A percentile compares a stretch with the other conserved stretches of the same genome.
Evolutionary conservation across 2,113 vertebrate species (phyloP).

Genomic region (Polyodon spathula): DNA sequence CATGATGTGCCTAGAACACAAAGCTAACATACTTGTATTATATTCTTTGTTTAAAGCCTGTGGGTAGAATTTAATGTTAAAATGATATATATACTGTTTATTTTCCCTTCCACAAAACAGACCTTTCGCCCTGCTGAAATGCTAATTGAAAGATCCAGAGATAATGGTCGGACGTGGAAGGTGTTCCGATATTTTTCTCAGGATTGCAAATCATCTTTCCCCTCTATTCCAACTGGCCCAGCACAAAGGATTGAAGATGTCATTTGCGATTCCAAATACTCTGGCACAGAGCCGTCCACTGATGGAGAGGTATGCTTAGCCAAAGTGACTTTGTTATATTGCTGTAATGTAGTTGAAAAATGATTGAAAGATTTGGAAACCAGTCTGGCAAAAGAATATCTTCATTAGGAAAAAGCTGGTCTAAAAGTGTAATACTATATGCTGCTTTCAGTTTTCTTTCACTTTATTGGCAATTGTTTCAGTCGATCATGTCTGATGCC

Average conservation of each 20-base stretch:
- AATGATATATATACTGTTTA: not conserved
- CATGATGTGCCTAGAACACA: too few relatives aligned
- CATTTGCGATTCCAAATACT: conserved; percentile 78
- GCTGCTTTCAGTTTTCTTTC: too few relatives aligned
- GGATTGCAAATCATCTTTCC: conserved; percentile 67
- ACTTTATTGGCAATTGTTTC: too few relatives aligned
- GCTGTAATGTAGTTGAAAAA: too few relatives aligned
- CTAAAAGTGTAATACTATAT: too few relatives aligned
- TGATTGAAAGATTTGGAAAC: too few relatives aligned
- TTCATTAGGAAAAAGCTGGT: too few relatives aligned
- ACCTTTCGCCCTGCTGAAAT: conserved; percentile 80
- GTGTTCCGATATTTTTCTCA: conserved; percentile 73
- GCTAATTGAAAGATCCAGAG: conserved; percentile 73
- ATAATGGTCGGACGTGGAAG: conserved; percentile 76
- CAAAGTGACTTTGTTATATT: not conserved
- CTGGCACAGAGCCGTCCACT: conserved; percentile 69
- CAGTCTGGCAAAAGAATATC: too few relatives aligned
- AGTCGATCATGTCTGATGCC: too few relatives aligned
- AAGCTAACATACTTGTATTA: too few relatives aligned
- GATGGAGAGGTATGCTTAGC: conserved; percentile 64
- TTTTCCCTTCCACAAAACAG: conserved; percentile 35
- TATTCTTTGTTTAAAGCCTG: too few relatives aligned
- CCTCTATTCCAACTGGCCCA: conserved; percentile 47
- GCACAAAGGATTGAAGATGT: conserved; percentile 57
- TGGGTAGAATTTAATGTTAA: too few relatives aligned